phyloP scores from a whole-genome alignment of 2,888 invertebrate species.

The Drosophila merina region DNA sequence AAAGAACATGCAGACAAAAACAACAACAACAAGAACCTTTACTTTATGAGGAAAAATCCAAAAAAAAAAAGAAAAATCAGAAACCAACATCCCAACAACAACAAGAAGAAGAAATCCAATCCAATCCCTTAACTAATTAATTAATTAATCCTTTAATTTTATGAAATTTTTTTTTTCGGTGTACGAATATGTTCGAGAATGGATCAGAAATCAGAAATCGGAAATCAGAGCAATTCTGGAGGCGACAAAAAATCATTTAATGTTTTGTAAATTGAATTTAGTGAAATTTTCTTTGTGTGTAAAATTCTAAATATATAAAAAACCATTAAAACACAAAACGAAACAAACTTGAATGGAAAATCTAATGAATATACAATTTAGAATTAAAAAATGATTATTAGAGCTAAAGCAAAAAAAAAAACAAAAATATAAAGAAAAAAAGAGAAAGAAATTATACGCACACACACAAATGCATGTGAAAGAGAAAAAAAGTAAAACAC shows the following conservation, averaged over 20 bases:
- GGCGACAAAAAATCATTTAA: constrained; percentile 16
- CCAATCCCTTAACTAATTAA: background rate
- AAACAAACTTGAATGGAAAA: background rate
- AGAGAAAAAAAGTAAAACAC: constrained; percentile 19
- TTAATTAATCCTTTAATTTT: too few species aligned
- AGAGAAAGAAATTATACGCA: constrained; percentile 17
- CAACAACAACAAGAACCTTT: constrained; percentile 10
- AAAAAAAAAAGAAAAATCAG: background rate
- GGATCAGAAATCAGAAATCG: background rate
- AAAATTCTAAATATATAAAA: background rate
- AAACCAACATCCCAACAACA: too few species aligned
- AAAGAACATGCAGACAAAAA: constrained; percentile 1
- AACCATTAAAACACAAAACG: background rate
- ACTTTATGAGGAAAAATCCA: background rate
- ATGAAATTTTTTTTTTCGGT: too few species aligned
- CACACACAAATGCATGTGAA: constrained; percentile 18
- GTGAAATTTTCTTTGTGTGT: constrained; percentile 33
- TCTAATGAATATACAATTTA: constrained; percentile 2
- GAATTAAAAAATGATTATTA: constrained; percentile 22
- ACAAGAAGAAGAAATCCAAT: background rate
- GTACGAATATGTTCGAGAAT: background rate
- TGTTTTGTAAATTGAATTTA: constrained; percentile 47
- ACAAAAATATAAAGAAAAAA: constrained; percentile 28
- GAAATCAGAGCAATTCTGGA: too few species aligned
- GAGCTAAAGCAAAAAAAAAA: constrained; percentile 39